Evolutionary conservation across 2,113 vertebrate genomes (phyloP).

Genomic region (Heterocephalus glaber): DNA sequence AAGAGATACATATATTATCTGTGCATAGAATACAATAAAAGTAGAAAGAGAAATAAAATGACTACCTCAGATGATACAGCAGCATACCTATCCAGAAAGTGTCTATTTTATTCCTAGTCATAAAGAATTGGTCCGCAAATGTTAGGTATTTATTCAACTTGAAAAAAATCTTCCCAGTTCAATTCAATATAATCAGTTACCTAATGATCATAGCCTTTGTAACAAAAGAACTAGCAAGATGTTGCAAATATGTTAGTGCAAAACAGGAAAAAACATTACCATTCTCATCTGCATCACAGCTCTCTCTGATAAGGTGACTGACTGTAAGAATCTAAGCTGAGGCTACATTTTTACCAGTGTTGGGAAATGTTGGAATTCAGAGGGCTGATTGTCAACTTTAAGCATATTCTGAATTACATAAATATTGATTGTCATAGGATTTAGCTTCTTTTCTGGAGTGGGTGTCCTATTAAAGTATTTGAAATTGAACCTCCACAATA

Average conservation of each 20-base stretch:
- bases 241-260: not conserved
- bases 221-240: constrained; percentile 30
- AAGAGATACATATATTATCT: constrained; percentile 83
- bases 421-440: not conserved
- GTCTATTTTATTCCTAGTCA: constrained; percentile 61
- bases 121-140: constrained; percentile 78
- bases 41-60: constrained; percentile 78
- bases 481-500: not conserved
- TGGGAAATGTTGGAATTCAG: not conserved
- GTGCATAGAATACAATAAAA: constrained; percentile 78
- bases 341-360: not conserved
- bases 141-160: constrained; percentile 63
- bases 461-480: not conserved
- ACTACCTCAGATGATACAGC: constrained; percentile 68
- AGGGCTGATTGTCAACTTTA: not conserved
- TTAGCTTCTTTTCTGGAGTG: not conserved
- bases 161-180: not conserved
- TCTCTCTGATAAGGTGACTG: not conserved
- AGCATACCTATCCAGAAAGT: constrained; percentile 66
- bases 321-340: not conserved
- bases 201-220: constrained; percentile 19
- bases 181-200: constrained; percentile 40
- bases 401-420: not conserved
- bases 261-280: not conserved
- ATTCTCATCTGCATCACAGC: not conserved